A percentile compares a stretch with the other conserved stretches of the same genome.
Evolutionary conservation across 2,797 vertebrate genomes (phyloP).

Genomic region (Sylvia borin): DNA sequence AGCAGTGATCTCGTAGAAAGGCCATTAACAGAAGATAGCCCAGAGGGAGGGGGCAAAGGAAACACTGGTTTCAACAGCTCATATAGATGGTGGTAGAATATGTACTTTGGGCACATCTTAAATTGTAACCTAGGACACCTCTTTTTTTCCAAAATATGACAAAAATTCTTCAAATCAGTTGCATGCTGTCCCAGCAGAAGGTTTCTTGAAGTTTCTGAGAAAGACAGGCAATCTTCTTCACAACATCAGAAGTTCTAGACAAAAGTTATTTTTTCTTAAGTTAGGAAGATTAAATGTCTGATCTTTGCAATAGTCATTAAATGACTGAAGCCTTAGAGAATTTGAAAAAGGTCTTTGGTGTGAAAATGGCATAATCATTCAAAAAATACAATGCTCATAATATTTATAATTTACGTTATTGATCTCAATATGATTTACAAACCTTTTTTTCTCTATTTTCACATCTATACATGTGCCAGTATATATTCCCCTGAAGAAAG

Average conservation of each 20-base stretch:
- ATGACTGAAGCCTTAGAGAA: not conserved
- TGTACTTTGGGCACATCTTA: no score
- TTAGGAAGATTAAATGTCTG: not conserved
- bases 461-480: not conserved
- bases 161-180: not conserved
- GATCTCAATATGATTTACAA: not conserved
- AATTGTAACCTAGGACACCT: no score
- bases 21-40: no score
- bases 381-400: not conserved
- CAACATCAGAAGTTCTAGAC: not conserved
- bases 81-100: no score
- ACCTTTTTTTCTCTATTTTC: conserved; percentile 34
- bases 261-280: not conserved
- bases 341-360: not conserved
- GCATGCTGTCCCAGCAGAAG: not conserved
- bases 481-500: conserved; percentile 9
- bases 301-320: not conserved
- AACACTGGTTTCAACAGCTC: no score
- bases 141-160: not conserved
- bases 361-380: not conserved
- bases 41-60: no score
- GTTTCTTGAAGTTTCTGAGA: not conserved
- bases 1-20: no score
- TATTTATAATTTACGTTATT: not conserved
- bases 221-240: not conserved